Base-by-base conservation (phyloP, 2,797 vertebrate genomes). In the Sebastes variabilis region DNA sequence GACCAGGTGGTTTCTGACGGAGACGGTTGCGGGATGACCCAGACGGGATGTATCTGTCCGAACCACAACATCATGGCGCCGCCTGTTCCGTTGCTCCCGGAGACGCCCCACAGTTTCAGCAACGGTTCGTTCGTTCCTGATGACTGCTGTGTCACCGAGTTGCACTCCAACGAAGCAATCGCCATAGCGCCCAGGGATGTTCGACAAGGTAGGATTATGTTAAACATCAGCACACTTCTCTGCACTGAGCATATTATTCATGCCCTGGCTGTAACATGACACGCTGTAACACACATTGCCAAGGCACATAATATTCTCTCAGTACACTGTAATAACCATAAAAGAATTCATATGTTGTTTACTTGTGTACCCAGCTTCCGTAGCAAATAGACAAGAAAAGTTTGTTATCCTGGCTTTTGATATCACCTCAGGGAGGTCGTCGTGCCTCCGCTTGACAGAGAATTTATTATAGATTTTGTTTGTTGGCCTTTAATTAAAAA, bases 31-130 rank as follows among this genome's bases (percentile, higher is more conserved):
- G 97, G 97, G 79, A 97, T 99, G 87, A 97, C 97, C 62, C 98
- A 99, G 87, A 97, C 97, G 0, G 97, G 98, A 72, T 99, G 98
- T 86, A 96, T 97, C 82, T 99, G 98, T 89, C 95, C 96, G 1
- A 98, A 96, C 66, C 94, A 94, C 88, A 94, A 94, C 86, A 93
- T 93, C 87, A 91, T 94, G 92, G 92, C 90, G 1, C 93, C 92
- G 3, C 91, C 95, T 6, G 60, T 95, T 85, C 77, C 96, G 14
- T 0, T 97, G 88, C 83, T 94, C 6, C 81, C 94, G 0, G 66
- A 96, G 92, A 77, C 96, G 20, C 85, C 94, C 3, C 89, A 97
- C 72, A 90, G 79, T 42, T 90, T 88, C 89, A 88, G 92, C 95
- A 96, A 97, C 66, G 94, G 94, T n/a, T 95, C 96, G 2, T 75